Conservation (phyloP, 2,113 vertebrate genomes). For the Odocoileus virginianus region DNA sequence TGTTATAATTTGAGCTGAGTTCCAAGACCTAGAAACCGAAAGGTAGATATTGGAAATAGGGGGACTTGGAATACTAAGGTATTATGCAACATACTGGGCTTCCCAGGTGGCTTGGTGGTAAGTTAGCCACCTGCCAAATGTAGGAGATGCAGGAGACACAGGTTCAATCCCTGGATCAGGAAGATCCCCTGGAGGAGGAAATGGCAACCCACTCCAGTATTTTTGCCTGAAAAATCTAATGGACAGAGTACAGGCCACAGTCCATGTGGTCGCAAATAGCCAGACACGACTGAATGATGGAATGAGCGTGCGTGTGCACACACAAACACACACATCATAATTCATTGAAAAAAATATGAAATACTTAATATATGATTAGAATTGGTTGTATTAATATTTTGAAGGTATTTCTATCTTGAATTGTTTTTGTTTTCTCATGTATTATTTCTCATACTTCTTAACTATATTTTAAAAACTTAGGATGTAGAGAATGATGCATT, state of each 20-base stretch:
- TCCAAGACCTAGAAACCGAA: neutral
- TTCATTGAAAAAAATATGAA: neutral
- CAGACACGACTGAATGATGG: neutral
- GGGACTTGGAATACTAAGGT: neutral
- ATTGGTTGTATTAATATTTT: neutral
- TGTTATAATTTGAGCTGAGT: neutral
- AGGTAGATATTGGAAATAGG: neutral
- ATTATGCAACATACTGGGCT: neutral
- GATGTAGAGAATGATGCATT: slow-evolving; percentile 43
- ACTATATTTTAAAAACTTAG: slow-evolving; percentile 47
- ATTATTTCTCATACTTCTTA: neutral
- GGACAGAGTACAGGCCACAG: neutral
- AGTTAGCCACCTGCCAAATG: neutral
- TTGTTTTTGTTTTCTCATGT: neutral
- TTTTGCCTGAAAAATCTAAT: neutral
- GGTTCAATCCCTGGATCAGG: neutral
- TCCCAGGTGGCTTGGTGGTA: neutral
- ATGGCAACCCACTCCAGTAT: neutral
- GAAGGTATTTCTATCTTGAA: neutral
- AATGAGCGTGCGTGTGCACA: fast-evolving
- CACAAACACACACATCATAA: neutral
- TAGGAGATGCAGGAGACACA: neutral
- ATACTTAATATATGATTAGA: neutral
- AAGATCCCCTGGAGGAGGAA: neutral
- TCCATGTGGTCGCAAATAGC: neutral